Evolutionary conservation across 2,113 vertebrate species (phyloP), one percentile per base, ranked within the genome.

Genomic region (Collichthys lucidus): DNA sequence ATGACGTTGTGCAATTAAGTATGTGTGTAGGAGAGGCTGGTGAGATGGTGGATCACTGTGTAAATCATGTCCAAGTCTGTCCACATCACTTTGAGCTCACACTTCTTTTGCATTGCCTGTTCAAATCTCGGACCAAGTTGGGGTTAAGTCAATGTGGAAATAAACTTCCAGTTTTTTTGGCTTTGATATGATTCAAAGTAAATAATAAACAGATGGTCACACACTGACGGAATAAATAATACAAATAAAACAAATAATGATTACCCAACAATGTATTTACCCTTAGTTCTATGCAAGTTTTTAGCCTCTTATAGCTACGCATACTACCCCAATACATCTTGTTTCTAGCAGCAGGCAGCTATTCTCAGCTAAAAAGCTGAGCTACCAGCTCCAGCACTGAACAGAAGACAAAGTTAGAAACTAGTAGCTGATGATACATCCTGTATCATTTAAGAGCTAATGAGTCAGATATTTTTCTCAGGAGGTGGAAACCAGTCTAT

Each of bases 1-100:
- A 85, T 24, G 82, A 84, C 22, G 53, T 74, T 66, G 89, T 90
- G 88, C 88, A 90, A 88, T 92, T 66, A 55, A 49, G 9, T 56
- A 11, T 76, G 35, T 60, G 63, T 79, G 70, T 29, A 82, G 74
- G 60, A 12, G 42, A 69, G 47, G 50, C 49, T 59, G 76, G 68
- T 76, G 60, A 52, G 65, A 55, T 56, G 42, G 53, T 60, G 68
- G 44, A 78, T 79, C 68, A 67, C 74, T 82, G 82, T 84, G 35
- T 55, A 57, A 35, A 46, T 79, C 64, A 22, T 75, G 61, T 78
- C 63, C 57, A 5, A 26, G 60, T 63, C 70, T 61, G 60, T 83
- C 47, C n/a, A 24, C 20, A 15, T 66, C 56, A 56, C 65, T 46
- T 59, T 67, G 46, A 77, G 50, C 44, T 79, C 44, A 60, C 49